Conservation (phyloP, 2,888 invertebrate species). For the Candidula unifasciata region DNA sequence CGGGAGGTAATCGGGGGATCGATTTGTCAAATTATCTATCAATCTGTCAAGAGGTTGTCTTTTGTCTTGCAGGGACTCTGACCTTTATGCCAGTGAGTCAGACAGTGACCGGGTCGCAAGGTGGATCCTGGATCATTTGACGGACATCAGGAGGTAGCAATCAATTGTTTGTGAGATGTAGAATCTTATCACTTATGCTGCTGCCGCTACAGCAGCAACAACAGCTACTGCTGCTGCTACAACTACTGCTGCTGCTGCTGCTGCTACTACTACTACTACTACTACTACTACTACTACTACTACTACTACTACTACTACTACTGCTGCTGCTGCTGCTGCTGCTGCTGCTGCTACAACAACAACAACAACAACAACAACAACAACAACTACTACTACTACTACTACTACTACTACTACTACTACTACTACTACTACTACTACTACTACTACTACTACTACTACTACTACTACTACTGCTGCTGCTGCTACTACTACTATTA, state of each 20-base stretch:
- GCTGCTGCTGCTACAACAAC: constrained; percentile 16
- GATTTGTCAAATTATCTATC: no score
- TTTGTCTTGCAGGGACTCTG: no score
- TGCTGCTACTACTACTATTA: constrained; percentile 34
- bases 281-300: constrained; percentile 40
- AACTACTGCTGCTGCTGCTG: constrained; percentile 26
- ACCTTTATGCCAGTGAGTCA: no score
- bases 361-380: constrained; percentile 35
- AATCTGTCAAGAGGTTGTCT: no score
- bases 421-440: constrained; percentile 19
- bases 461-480: constrained; percentile 37
- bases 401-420: constrained; percentile 38
- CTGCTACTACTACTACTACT: constrained; percentile 39
- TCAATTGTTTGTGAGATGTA: no score
- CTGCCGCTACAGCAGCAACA: neutral
- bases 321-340: neutral
- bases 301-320: constrained; percentile 32
- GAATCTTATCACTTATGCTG: constrained; percentile 13
- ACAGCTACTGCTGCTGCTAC: constrained; percentile 31
- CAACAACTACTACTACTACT: constrained; percentile 35
- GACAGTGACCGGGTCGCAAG: neutral
- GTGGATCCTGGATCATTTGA: neutral
- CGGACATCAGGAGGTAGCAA: neutral
- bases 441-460: constrained; percentile 39
- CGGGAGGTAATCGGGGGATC: no score